Base-by-base conservation (phyloP, 2,888 invertebrate genomes). In the Nudaria mundana region DNA sequence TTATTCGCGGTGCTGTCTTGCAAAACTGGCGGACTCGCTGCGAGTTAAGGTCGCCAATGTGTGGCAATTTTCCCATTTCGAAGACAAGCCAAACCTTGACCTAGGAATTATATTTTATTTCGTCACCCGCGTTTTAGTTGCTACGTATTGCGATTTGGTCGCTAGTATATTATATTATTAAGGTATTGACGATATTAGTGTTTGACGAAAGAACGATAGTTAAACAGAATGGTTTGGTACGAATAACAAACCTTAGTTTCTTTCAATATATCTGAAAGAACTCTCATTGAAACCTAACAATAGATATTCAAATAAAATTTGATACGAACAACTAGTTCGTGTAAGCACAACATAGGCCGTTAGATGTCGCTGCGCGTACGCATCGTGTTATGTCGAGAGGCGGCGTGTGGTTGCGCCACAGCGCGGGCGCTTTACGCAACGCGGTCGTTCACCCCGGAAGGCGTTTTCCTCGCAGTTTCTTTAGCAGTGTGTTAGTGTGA, bases 1-100 rank as follows among this genome's bases (percentile, higher is more conserved):
- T 70, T 69, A 72, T 71, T 71, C 61, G 66, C 65, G 46, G 59
- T 65, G 53, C 60, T 60, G 63, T 71, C 66, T 80, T 80, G 71
- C 78, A 78, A 80, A 77, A 85, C 74, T 63, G 58, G 71, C 75
- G 71, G 77, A 69, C 77, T 68, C 74, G 68, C 66, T 66, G 58
- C 61, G 70, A 79, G 83, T 76, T 85, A 85, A 86, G 87, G 86
- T 85, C 87, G 73, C 63, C 60, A 56, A 77, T 81, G 62, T 87
- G 87, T 85, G 84, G 88, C 85, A 88, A 88, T 87, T 85, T 84
- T 85, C 81, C 79, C 83, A 85, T 82, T 88, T 84, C 83, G 86
- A 87, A 81, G 86, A 85, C 72, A 82, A 81, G 76, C 68, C 61
- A 64, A 72, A 79, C 88, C 88, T 87, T 88, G 88, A 88, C 88